A percentile compares a stretch with the other conserved stretches of the same genome.
These are phyloP conservation scores for Sphyrna mokarran DNA, from an alignment of 2,113 vertebrate species.

Conservation along the genomic window DNA sequence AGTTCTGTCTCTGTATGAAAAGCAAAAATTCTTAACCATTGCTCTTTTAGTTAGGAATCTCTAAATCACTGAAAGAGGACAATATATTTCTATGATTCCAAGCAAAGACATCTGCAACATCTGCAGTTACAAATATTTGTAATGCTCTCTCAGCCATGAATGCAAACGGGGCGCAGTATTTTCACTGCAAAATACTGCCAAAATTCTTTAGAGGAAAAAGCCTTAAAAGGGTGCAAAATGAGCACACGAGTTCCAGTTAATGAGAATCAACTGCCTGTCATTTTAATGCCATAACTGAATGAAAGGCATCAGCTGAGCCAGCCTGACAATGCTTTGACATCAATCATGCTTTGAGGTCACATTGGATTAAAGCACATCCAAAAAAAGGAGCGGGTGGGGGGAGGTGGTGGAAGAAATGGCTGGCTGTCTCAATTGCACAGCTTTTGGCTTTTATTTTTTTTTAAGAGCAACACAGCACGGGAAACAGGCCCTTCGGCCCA, in stretches of 20 bases:
- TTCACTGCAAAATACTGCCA: neutral
- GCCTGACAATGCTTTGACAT: neutral
- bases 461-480: too few species aligned
- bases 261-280: neutral
- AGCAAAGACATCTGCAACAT: neutral
- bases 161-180: neutral
- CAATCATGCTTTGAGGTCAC: neutral
- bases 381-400: neutral
- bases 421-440: neutral
- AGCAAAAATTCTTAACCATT: neutral
- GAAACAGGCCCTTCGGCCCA: too few species aligned
- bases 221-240: neutral
- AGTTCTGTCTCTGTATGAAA: neutral
- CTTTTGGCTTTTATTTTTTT: neutral
- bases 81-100: neutral
- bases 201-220: neutral
- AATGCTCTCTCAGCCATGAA: neutral
- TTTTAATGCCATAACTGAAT: neutral
- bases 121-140: neutral
- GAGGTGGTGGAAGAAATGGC: too few species aligned
- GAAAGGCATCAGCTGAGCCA: conserved; percentile 4
- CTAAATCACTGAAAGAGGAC: neutral
- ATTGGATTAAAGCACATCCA: conserved; percentile 5
- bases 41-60: neutral
- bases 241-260: neutral